Conservation (phyloP, 2,888 invertebrate genomes). For the Drosophila ustulata region DNA sequence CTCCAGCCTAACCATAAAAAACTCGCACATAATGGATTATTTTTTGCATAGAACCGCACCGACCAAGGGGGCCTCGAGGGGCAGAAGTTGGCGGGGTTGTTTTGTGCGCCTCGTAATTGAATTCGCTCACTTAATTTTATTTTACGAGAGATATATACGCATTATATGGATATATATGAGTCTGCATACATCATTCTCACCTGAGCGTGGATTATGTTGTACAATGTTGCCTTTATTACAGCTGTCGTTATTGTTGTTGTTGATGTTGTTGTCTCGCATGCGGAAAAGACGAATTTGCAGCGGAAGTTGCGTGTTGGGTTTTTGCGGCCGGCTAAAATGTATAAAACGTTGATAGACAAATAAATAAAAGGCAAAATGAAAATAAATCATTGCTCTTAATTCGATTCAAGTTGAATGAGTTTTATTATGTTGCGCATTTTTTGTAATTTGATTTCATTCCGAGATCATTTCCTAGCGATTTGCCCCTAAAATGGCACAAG, state of each 20-base stretch:
- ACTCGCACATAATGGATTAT: conserved; percentile 37
- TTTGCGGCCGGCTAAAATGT: conserved; percentile 10
- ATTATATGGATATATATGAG: background rate
- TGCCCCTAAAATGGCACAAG: background rate
- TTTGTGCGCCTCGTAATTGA: conserved; percentile 62
- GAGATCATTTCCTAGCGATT: conserved; percentile 49
- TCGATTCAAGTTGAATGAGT: conserved; percentile 58
- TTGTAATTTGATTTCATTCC: conserved; percentile 31
- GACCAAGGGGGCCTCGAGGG: background rate
- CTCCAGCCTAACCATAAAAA: conserved; percentile 30
- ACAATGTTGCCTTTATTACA: background rate
- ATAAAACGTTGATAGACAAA: conserved; percentile 22
- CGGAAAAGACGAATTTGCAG: conserved; percentile 74
- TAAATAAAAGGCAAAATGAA: conserved; percentile 21
- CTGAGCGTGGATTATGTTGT: conserved; percentile 46
- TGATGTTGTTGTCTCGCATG: conserved; percentile 40
- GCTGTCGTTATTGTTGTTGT: conserved; percentile 8
- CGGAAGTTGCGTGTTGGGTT: conserved; percentile 71
- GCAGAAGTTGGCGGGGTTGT: background rate
- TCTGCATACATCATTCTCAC: conserved; percentile 55
- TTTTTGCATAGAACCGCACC: conserved; percentile 19
- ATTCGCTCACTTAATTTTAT: conserved; percentile 55
- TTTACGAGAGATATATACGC: conserved; percentile 23
- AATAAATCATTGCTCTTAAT: conserved; percentile 67
- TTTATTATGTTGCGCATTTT: conserved; percentile 37